These are phyloP conservation scores for Eurosta solidaginis DNA, from an alignment of 1,140 invertebrate genomes.

Conservation along the genomic window DNA sequence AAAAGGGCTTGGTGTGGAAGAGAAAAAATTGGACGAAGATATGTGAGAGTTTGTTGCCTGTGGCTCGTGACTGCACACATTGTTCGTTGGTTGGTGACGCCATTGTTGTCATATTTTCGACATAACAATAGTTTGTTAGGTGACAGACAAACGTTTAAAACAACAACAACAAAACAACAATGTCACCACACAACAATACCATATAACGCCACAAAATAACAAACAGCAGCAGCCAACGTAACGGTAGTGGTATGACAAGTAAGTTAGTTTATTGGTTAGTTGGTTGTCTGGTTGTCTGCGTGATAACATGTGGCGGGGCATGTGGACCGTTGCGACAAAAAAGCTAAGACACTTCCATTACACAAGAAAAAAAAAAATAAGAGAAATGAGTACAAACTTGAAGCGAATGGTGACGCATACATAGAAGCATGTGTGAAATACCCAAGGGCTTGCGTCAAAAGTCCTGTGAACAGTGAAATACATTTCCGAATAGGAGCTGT, in stretches of 20 bases:
- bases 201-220: neutral
- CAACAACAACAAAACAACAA: neutral
- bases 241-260: neutral
- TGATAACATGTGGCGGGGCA: conserved; percentile 1
- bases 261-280: neutral
- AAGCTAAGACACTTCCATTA: no score
- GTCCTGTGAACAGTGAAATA: no score
- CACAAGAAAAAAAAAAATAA: no score
- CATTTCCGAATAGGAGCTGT: no score
- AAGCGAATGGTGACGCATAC: no score
- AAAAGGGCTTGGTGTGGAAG: neutral
- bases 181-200: neutral
- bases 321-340: neutral
- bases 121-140: conserved; percentile 22
- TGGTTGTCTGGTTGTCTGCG: neutral
- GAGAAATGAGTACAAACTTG: no score
- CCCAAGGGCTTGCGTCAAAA: no score
- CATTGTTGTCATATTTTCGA: conserved; percentile 27
- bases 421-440: no score
- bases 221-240: neutral
- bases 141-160: conserved; percentile 1
- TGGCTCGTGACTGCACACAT: neutral
- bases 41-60: neutral
- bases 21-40: neutral
- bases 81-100: neutral